Conservation (phyloP, 2,113 vertebrate genomes). For the Reinhardtius hippoglossoides region DNA sequence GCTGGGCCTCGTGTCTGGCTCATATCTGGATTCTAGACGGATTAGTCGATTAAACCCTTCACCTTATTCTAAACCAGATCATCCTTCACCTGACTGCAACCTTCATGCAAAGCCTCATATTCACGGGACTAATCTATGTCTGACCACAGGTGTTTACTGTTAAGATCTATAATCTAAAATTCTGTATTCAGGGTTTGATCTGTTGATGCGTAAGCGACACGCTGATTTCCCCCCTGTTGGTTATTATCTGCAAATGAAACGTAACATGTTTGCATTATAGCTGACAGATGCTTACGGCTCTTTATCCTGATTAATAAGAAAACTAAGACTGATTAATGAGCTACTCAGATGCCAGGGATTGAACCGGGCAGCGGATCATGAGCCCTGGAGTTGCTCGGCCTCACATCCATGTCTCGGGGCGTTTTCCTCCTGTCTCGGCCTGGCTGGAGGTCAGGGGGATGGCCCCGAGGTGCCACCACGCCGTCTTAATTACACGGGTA, state of each 20-base stretch:
- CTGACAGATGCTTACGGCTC: conserved; percentile 69
- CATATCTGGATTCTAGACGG: conserved; percentile 54
- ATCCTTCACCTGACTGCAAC: conserved; percentile 80
- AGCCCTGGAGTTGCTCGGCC: conserved; percentile 51
- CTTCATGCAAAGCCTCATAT: conserved; percentile 61
- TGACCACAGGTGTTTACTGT: neutral
- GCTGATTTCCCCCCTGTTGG: too few relatives aligned
- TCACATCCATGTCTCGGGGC: conserved; percentile 35
- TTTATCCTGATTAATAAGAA: conserved; percentile 72
- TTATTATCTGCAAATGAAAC: conserved; percentile 8
- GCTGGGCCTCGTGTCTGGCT: neutral
- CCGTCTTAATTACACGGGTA: conserved; percentile 74
- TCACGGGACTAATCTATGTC: conserved; percentile 23
- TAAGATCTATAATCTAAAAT: too few relatives aligned
- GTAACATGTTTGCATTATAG: neutral
- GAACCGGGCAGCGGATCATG: conserved; percentile 50
- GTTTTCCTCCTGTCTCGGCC: conserved; percentile 20
- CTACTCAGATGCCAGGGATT: conserved; percentile 67
- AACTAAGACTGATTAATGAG: conserved; percentile 75
- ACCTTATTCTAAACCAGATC: conserved; percentile 61
- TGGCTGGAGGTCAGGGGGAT: conserved; percentile 19
- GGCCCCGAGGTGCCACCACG: conserved; percentile 32
- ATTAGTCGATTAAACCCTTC: conserved; percentile 44
- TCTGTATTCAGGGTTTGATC: too few relatives aligned
- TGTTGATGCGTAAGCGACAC: too few relatives aligned